Percentiles rank a stretch among this genome's conserved stretches.
These are phyloP conservation scores for Cichlasoma orientale DNA, from an alignment of 2,797 vertebrate species.

Conservation along the genomic window DNA sequence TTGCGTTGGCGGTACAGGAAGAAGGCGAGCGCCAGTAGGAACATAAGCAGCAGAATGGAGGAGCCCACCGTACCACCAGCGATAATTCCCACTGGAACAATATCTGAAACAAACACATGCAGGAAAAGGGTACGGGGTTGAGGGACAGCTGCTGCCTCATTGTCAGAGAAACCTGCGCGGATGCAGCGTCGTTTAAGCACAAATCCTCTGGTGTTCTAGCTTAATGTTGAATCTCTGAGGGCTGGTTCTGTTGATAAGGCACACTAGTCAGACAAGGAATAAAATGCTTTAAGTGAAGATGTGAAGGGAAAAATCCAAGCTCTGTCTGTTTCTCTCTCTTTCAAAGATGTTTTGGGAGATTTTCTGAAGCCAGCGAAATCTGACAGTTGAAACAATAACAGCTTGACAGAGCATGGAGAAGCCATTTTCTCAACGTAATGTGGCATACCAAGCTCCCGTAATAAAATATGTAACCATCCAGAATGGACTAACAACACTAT, in stretches of 20 bases:
- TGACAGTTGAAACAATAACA: slow-evolving; percentile 58
- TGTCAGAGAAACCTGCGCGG: slow-evolving; percentile 41
- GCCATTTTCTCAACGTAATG: slow-evolving; percentile 47
- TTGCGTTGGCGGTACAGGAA: slow-evolving; percentile 94
- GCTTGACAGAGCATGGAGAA: slow-evolving; percentile 45
- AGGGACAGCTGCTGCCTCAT: slow-evolving; percentile 56
- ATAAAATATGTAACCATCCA: slow-evolving; percentile 36
- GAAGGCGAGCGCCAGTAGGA: slow-evolving; percentile 85
- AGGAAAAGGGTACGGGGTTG: slow-evolving; percentile 43
- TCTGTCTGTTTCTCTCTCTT: background rate
- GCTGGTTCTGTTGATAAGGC: slow-evolving; percentile 55
- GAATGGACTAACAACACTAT: slow-evolving; percentile 16
- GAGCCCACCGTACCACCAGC: slow-evolving; percentile 89
- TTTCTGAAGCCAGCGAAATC: slow-evolving; percentile 51
- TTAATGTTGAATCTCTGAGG: slow-evolving; percentile 48
- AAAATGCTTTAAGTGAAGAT: slow-evolving; percentile 19
- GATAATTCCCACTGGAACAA: slow-evolving; percentile 92
- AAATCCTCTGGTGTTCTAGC: slow-evolving; percentile 50
- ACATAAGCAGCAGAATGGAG: slow-evolving; percentile 86
- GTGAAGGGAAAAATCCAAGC: slow-evolving; percentile 18
- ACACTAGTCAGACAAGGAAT: slow-evolving; percentile 43
- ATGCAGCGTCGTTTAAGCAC: slow-evolving; percentile 19
- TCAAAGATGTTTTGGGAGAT: slow-evolving; percentile 45
- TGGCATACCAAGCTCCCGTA: slow-evolving; percentile 27
- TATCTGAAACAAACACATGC: slow-evolving; percentile 82